Base-by-base conservation (phyloP, 2,113 vertebrate species). In the Argyrosomus japonicus region DNA sequence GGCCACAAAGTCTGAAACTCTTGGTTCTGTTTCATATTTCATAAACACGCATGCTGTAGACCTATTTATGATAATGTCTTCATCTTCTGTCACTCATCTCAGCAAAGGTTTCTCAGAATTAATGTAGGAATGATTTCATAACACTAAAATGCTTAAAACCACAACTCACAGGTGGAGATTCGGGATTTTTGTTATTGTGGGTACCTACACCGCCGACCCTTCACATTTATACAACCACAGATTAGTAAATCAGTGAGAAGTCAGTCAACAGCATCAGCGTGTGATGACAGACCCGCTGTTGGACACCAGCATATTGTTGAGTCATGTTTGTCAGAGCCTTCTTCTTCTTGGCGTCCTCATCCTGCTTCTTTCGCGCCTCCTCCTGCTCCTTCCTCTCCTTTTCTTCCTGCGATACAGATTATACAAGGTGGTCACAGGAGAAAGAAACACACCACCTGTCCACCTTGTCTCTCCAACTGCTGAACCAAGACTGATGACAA, bases 301-400 rank as follows among this genome's bases (percentile, higher is more conserved):
- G 94, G 81, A 94, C 82, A 19, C 93, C 93, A 1, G 87, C 94
- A 15, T 93, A 95, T 78, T 95, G 94, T 25, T 93, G 92, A 13
- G 94, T 94, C 91, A 88, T 95, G 93, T 94, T 95, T 15, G 95
- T 94, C 6, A 95, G 92, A 61, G 85, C 95, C 67, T 95, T 95
- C 83, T 95, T 95, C 92, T 96, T 96, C 92, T 95, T 95, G 68
- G 87, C 86, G 3, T 95, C 95, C 0, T 94, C 94, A 21, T 95
- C 94, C 0, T 65, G 88, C 75, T 93, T 95, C 83, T 93, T 95
- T 3, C 93, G 92, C 1, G 91, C 92, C 14, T 95, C 94, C 57
- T 95, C 94, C 62, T 71, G 87, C 80, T 95, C 95, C 90, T 87
- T 95, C 43, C 93, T 93, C 83, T 93, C 93, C 79, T 94, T 95